Conservation (phyloP, 2,797 vertebrate species). For the Leucoraja ocellata region DNA sequence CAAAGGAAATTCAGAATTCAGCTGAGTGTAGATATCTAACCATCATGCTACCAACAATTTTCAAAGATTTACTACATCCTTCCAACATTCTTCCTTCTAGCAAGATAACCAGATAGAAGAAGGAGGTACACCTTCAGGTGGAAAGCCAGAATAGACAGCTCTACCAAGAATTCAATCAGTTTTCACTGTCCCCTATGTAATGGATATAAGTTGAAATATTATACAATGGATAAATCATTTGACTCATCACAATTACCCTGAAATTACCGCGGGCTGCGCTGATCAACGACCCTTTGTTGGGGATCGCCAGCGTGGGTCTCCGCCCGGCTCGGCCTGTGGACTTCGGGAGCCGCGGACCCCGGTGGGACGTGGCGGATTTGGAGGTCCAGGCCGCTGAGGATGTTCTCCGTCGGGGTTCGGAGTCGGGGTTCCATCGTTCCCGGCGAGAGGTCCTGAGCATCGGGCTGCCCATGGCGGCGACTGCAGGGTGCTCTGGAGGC, state of each 20-base stretch:
- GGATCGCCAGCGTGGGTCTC: too few species aligned
- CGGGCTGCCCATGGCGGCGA: too few species aligned
- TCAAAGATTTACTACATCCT: not conserved
- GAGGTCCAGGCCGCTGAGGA: too few species aligned
- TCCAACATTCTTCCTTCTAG: not conserved
- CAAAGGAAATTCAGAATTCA: not conserved
- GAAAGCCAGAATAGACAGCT: not conserved
- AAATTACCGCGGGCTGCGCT: too few species aligned
- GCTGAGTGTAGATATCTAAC: not conserved
- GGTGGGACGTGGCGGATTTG: too few species aligned
- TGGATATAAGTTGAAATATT: not conserved
- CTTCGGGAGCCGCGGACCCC: too few species aligned
- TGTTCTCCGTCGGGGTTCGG: too few species aligned
- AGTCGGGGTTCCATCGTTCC: too few species aligned
- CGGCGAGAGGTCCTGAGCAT: too few species aligned
- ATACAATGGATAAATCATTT: not conserved
- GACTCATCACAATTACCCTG: not conserved
- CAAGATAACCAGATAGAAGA: not conserved
- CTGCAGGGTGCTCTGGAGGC: too few species aligned
- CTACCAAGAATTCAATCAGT: not conserved
- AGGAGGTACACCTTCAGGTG: not conserved
- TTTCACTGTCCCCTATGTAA: not conserved
- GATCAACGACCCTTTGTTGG: too few species aligned
- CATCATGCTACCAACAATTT: not conserved
- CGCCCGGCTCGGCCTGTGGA: too few species aligned